Evolutionary conservation across 2,797 vertebrate species (phyloP).

Genomic region (Lutjanus argentimaculatus): DNA sequence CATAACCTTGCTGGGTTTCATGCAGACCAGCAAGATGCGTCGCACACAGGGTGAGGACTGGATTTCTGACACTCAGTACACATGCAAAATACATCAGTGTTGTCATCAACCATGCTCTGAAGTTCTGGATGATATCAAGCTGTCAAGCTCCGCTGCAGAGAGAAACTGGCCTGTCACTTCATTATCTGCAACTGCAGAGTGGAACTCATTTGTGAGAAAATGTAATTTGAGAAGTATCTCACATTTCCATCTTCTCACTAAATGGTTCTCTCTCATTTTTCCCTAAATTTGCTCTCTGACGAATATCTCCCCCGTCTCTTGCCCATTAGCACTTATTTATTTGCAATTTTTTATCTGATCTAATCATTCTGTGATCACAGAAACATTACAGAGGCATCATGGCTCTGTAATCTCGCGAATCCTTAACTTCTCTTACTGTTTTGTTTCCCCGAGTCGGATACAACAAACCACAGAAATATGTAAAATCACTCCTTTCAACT

Average conservation of each 20-base stretch:
- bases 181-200: slow-evolving; percentile 43
- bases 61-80: slow-evolving; percentile 27
- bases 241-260: slow-evolving; percentile 50
- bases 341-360: slow-evolving; percentile 21
- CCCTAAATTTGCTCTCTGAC: slow-evolving; percentile 35
- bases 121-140: slow-evolving; percentile 44
- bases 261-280: slow-evolving; percentile 46
- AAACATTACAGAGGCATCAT: slow-evolving; percentile 25
- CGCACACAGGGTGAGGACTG: slow-evolving; percentile 92
- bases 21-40: slow-evolving; percentile 94
- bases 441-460: neutral
- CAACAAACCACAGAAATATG: neutral
- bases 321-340: slow-evolving; percentile 33
- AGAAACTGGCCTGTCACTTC: slow-evolving; percentile 34
- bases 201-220: slow-evolving; percentile 44
- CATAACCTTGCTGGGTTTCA: slow-evolving; percentile 94
- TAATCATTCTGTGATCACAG: slow-evolving; percentile 42
- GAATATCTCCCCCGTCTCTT: slow-evolving; percentile 31
- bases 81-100: slow-evolving; percentile 49
- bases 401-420: neutral
- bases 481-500: neutral
- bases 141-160: slow-evolving; percentile 42
- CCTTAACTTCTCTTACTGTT: neutral
- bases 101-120: slow-evolving; percentile 39
- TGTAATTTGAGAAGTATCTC: slow-evolving; percentile 47